phyloP scores from a whole-genome alignment of 1,140 invertebrate species.

The Atopsyche davidsoni region DNA sequence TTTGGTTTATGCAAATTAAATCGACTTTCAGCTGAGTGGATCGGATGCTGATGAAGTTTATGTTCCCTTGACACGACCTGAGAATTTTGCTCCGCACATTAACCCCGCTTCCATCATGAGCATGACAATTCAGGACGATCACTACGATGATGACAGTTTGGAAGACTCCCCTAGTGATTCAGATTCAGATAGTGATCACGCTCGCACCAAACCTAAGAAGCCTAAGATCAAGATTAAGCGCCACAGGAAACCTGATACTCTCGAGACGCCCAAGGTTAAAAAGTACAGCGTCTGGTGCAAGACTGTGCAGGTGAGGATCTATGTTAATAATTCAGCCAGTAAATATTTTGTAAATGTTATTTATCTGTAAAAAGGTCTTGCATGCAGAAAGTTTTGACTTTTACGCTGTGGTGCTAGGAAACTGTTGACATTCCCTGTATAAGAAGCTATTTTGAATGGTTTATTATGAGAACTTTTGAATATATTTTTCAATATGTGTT shows the following conservation, averaged over 20 bases:
- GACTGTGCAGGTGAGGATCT: conserved; percentile 20
- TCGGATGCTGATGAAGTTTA: conserved; percentile 23
- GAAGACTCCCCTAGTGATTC: conserved; percentile 14
- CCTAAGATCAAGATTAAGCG: conserved; percentile 26
- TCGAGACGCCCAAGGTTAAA: conserved; percentile 12
- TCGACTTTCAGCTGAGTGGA: conserved; percentile 23
- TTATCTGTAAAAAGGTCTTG: too few relatives aligned
- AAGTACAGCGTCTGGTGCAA: conserved; percentile 30
- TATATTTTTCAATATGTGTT: too few relatives aligned
- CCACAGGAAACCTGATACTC: conserved; percentile 2
- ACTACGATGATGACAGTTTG: conserved; percentile 17
- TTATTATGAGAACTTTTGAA: too few relatives aligned
- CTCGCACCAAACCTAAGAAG: conserved; percentile 14
- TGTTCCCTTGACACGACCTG: conserved; percentile 20
- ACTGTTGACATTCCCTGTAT: too few relatives aligned
- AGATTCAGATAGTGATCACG: conserved; percentile 28
- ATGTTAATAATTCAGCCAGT: neutral
- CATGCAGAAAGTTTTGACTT: too few relatives aligned
- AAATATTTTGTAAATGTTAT: too few relatives aligned
- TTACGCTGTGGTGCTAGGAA: too few relatives aligned
- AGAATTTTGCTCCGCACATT: conserved; percentile 19
- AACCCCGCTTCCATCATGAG: conserved; percentile 25
- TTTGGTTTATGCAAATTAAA: too few relatives aligned
- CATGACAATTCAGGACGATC: conserved; percentile 27
- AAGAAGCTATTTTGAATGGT: too few relatives aligned